These are phyloP conservation scores for Lasioglossum oenotherae DNA, from an alignment of 2,888 invertebrate genomes.

Conservation along the genomic window DNA sequence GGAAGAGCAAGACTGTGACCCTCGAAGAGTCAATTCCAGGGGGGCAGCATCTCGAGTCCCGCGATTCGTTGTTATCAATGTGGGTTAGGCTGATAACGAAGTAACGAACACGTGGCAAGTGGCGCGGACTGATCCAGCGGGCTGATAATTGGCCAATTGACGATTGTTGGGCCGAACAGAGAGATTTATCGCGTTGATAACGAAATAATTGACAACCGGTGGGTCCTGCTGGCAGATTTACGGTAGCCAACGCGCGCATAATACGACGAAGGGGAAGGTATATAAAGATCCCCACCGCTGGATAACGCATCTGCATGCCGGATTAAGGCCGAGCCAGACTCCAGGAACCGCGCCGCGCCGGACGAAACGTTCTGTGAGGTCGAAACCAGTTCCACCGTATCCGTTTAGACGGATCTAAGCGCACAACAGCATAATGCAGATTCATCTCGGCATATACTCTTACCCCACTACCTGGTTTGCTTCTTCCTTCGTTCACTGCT, in stretches of 20 bases:
- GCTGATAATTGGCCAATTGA: slow-evolving; percentile 56
- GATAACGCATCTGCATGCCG: slow-evolving; percentile 66
- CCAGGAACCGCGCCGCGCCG: slow-evolving; percentile 45
- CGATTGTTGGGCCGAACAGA: slow-evolving; percentile 51
- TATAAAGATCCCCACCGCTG: slow-evolving; percentile 26
- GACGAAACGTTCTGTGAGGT: slow-evolving; percentile 60
- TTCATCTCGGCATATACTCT: slow-evolving; percentile 37
- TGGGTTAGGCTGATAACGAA: slow-evolving; percentile 50
- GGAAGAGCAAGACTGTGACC: neutral
- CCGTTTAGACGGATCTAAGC: slow-evolving; percentile 58
- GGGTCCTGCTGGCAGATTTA: slow-evolving; percentile 60
- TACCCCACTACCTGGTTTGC: neutral
- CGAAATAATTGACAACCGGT: slow-evolving; percentile 61
- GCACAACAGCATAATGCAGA: slow-evolving; percentile 50
- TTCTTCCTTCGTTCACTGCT: neutral
- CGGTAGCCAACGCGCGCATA: slow-evolving; percentile 53
- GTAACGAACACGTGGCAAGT: slow-evolving; percentile 48
- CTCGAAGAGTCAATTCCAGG: neutral
- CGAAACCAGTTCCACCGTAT: slow-evolving; percentile 59
- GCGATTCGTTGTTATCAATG: slow-evolving; percentile 40
- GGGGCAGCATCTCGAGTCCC: neutral
- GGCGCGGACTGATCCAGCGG: slow-evolving; percentile 26
- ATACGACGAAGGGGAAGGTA: slow-evolving; percentile 47
- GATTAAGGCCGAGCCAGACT: slow-evolving; percentile 55
- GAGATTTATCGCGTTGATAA: slow-evolving; percentile 59